Conservation (phyloP, 2,113 vertebrate genomes). For the Chelonoidis abingdonii region DNA sequence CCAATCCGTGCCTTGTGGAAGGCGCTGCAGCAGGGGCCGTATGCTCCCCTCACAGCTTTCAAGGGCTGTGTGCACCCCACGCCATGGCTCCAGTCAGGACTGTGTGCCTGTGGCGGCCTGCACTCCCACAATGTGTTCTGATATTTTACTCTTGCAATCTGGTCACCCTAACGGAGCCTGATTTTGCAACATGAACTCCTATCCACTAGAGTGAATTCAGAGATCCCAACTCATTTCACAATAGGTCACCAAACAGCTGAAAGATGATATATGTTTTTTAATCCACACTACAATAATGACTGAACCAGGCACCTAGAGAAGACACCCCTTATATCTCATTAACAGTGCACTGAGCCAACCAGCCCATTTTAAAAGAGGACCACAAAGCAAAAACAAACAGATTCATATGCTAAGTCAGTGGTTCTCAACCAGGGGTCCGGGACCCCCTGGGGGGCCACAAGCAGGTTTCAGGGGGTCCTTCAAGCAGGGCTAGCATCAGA, state of each 20-base stretch:
- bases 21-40: too few species aligned
- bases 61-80: too few species aligned
- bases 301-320: neutral
- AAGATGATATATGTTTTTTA: neutral
- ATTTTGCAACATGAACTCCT: neutral
- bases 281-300: slow-evolving; percentile 7
- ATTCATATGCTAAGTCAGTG: neutral
- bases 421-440: too few species aligned
- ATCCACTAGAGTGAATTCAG: neutral
- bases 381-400: slow-evolving; percentile 1
- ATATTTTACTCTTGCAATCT: too few species aligned
- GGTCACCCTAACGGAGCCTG: neutral
- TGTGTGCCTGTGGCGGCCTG: too few species aligned
- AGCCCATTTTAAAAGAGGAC: neutral
- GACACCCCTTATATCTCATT: neutral
- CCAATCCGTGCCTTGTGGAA: too few species aligned
- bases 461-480: too few species aligned
- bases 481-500: too few species aligned
- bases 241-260: slow-evolving; percentile 32
- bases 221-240: neutral
- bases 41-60: too few species aligned
- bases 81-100: too few species aligned
- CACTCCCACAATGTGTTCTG: too few species aligned
- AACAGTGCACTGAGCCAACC: neutral
- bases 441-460: too few species aligned